These are phyloP conservation scores for Pangasianodon hypophthalmus DNA, from an alignment of 2,113 vertebrate genomes.

Conservation along the genomic window DNA sequence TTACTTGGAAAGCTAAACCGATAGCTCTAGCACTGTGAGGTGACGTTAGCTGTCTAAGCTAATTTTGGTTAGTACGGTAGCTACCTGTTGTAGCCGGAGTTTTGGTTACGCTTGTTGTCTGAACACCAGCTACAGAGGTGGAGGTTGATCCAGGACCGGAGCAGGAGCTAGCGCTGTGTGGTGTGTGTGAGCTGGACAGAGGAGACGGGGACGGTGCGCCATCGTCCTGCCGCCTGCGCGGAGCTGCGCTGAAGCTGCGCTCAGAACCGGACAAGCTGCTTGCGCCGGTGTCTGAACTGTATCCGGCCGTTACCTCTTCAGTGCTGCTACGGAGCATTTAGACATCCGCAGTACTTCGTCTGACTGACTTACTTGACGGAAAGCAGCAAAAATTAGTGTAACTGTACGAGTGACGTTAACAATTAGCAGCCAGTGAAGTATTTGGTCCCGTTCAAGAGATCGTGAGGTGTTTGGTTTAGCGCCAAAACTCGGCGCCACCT, in stretches of 20 bases:
- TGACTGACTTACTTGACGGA: background rate
- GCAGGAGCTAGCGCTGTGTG: background rate
- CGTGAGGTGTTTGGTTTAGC: background rate
- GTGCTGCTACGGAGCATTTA: conserved; percentile 30
- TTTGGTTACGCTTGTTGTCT: background rate
- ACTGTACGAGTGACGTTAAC: background rate
- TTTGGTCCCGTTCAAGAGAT: background rate
- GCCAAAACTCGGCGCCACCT: background rate
- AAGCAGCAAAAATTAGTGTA: background rate
- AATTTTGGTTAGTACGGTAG: background rate
- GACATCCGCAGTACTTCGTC: background rate
- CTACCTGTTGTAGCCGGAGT: background rate
- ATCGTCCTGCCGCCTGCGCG: background rate
- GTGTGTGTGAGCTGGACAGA: background rate
- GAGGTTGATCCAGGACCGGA: conserved; percentile 1
- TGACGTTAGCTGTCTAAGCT: background rate
- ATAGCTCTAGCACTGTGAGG: background rate
- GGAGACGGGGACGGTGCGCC: background rate
- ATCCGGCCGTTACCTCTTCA: conserved; percentile 20
- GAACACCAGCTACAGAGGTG: background rate
- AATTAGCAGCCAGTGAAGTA: background rate
- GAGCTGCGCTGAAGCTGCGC: background rate
- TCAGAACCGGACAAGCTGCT: background rate
- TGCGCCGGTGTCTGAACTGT: conserved; percentile 20
- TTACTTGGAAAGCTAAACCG: background rate